These are phyloP conservation scores for Microchrysa polita DNA, from an alignment of 2,888 invertebrate genomes.

Conservation along the genomic window DNA sequence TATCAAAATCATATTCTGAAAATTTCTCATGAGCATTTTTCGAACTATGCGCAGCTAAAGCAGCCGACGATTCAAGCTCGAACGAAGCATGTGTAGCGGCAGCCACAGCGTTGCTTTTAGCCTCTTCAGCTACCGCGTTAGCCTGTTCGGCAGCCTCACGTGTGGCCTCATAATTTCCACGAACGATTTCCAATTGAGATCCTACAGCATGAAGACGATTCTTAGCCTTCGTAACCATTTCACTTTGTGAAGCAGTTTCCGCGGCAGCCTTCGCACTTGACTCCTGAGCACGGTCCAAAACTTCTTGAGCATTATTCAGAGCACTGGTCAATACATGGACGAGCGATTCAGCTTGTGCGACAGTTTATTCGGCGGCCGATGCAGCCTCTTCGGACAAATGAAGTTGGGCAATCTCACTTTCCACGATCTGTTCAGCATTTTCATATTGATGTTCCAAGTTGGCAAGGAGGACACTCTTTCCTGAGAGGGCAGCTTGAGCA, in stretches of 20 bases:
- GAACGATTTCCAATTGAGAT: constrained; percentile 73
- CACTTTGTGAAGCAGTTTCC: constrained; percentile 76
- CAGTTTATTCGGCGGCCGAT: constrained; percentile 71
- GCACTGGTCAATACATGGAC: constrained; percentile 74
- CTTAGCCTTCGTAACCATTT: constrained; percentile 78
- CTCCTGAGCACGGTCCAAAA: too few relatives aligned
- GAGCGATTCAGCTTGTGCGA: constrained; percentile 75
- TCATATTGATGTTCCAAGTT: constrained; percentile 79
- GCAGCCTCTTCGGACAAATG: constrained; percentile 76
- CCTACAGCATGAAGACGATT: constrained; percentile 71
- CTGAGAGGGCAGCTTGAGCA: constrained; percentile 75
- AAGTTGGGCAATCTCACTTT: constrained; percentile 75
- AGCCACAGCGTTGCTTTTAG: constrained; percentile 71
- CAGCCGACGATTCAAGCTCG: too few relatives aligned
- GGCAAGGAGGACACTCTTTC: constrained; percentile 72
- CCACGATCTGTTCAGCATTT: constrained; percentile 74
- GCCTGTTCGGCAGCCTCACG: constrained; percentile 75
- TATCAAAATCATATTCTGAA: too few relatives aligned
- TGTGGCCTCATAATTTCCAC: constrained; percentile 76
- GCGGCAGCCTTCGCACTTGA: too few relatives aligned
- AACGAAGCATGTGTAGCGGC: constrained; percentile 57
- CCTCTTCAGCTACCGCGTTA: constrained; percentile 70
- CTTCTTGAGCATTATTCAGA: too few relatives aligned
- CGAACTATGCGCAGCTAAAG: too few relatives aligned
- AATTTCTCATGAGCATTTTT: too few relatives aligned